Evolutionary conservation across 2,113 vertebrate genomes (phyloP).

Genomic region (Mobula hypostoma): DNA sequence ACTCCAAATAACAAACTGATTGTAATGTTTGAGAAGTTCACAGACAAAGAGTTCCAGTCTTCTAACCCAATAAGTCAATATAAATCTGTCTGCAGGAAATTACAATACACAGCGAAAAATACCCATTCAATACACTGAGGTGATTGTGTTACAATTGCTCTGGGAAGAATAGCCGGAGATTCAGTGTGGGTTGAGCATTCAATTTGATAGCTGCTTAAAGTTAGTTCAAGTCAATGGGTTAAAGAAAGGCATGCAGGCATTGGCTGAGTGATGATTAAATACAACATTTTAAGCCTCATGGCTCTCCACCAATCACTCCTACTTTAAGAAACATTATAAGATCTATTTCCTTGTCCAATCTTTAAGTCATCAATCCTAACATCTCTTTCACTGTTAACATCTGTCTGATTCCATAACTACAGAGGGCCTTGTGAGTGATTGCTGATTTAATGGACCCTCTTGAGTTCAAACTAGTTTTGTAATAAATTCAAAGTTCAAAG

Average conservation of each 20-base stretch:
- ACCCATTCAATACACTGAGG: neutral
- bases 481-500: too few relatives aligned
- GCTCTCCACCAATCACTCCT: neutral
- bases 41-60: neutral
- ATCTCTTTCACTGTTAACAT: neutral
- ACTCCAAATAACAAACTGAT: neutral
- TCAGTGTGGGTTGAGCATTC: neutral
- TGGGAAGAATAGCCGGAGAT: neutral
- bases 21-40: neutral
- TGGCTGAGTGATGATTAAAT: neutral
- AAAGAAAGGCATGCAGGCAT: neutral
- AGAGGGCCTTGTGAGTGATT: neutral
- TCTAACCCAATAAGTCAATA: neutral
- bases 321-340: neutral
- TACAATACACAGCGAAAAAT: neutral
- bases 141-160: slow-evolving; percentile 3
- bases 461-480: neutral
- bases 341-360: neutral
- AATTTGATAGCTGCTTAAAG: neutral
- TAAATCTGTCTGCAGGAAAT: neutral
- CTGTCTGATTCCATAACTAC: neutral
- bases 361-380: neutral
- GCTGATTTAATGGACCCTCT: neutral
- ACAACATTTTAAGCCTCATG: neutral
- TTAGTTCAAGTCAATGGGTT: neutral